Conservation (phyloP, 2,888 invertebrate genomes). For the Balanococcus diminutus region DNA sequence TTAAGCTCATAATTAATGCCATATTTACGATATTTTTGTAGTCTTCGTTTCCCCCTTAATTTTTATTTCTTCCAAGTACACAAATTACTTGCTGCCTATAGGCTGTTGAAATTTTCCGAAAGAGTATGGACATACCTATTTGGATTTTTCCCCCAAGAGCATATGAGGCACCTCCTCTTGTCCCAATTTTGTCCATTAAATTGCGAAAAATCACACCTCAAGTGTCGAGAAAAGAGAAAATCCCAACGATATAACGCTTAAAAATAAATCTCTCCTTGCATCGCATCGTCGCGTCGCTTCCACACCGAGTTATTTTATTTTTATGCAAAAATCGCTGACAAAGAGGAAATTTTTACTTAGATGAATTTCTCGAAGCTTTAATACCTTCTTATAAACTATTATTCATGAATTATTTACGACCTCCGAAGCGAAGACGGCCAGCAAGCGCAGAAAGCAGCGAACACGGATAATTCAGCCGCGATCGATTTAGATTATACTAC, state of each 20-base stretch:
- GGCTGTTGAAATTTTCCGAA: too few species aligned
- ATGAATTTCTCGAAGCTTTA: neutral
- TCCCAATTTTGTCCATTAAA: too few species aligned
- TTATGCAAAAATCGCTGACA: neutral
- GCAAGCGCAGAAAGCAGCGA: neutral
- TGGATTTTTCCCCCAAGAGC: too few species aligned
- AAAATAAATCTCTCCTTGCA: too few species aligned
- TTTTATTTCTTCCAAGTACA: too few species aligned
- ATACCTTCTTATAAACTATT: neutral
- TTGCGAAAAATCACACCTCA: too few species aligned
- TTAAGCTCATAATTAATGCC: neutral
- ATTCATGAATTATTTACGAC: slow-evolving; percentile 8
- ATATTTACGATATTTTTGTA: neutral
- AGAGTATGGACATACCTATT: too few species aligned
- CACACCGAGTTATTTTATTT: neutral
- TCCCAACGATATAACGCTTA: too few species aligned
- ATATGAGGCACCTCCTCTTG: too few species aligned
- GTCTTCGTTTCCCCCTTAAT: too few species aligned
- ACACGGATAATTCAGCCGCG: neutral
- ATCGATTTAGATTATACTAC: neutral
- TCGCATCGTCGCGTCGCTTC: neutral
- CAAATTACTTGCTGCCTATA: too few species aligned
- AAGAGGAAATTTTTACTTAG: neutral
- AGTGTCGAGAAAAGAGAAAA: too few species aligned
- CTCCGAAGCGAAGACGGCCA: neutral